Conservation (phyloP, 2,797 vertebrate genomes). For the Orestias chungarensis region DNA sequence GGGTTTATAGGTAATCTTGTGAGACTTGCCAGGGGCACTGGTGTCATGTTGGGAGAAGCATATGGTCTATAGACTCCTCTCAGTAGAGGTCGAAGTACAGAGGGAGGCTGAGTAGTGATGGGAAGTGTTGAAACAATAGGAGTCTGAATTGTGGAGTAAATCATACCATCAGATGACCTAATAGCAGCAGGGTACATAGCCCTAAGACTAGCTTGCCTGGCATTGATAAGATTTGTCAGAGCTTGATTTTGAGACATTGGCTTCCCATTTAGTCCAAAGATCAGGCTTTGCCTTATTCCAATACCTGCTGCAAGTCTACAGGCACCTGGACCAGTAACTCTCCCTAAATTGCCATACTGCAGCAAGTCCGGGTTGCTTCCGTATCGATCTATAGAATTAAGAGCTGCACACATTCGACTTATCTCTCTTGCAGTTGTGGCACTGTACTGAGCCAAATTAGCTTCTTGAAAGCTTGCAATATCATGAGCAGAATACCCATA, state of each 20-base stretch:
- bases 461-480: conserved; percentile 90
- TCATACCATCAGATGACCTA: conserved; percentile 95
- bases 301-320: conserved; percentile 81
- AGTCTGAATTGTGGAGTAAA: conserved; percentile 98
- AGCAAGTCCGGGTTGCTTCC: conserved; percentile 87
- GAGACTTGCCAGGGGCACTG: conserved; percentile 90
- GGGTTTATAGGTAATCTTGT: conserved; percentile 86
- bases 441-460: conserved; percentile 97
- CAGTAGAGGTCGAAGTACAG: conserved; percentile 89
- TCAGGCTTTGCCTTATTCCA: conserved; percentile 83
- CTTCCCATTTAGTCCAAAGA: conserved; percentile 88
- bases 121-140: conserved; percentile 97
- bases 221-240: conserved; percentile 84
- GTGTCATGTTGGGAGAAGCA: conserved; percentile 82
- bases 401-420: conserved; percentile 97
- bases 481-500: conserved; percentile 91
- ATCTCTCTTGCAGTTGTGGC: conserved; percentile 97
- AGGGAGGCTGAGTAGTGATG: conserved; percentile 96
- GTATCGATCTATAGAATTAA: conserved; percentile 96
- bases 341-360: conserved; percentile 81
- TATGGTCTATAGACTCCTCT: conserved; percentile 90
- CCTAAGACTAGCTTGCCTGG: conserved; percentile 85
- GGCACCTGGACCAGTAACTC: conserved; percentile 71
- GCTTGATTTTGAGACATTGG: conserved; percentile 83
- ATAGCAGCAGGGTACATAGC: conserved; percentile 93